Evolutionary conservation across 2,113 vertebrate genomes (phyloP), one percentile per base, ranked within the genome.

Genomic region (Boleophthalmus pectinirostris): DNA sequence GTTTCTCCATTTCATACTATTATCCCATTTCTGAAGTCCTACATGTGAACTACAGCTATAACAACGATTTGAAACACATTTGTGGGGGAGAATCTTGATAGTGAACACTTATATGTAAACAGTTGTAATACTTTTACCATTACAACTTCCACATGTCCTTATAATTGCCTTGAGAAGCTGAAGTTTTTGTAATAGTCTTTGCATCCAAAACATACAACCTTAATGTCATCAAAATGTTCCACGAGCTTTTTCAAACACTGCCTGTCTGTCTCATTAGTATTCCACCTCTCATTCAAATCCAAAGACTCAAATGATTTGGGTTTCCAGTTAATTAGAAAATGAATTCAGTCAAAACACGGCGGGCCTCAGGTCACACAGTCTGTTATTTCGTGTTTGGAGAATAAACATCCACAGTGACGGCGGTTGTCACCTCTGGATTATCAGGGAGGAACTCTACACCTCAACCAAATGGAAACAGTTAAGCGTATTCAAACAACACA

Each of bases 271-370:
- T 66, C 67, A 82, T 83, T 84, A 81, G 33, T 71, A 81, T 87
- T 81, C 74, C 64, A 33, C 49, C 73, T 73, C 43, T 70, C 74
- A 78, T 70, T 80, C 72, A 75, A 80, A 81, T 77, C 63, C 61
- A 54, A 56, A 77, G 75, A 21, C 33, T 73, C 65, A 84, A 75
- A 84, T 83, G 68, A 67, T 82, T 81, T 79, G 66, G 63, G n/a
- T 73, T 82, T 75, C 29, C 66, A 68, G 60, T 82, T 88, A 85
- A 86, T 90, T 78, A 80, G 73, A 84, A 82, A 81, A 81, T 71
- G 68, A 83, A 85, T 79, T 86, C 49, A 84, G 66, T 83, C 71
- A 82, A 69, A 84, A 82, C 81, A 82, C 69, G 68, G 47, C 21
- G 38, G 74, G 70, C 85, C 85, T 8, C 60, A 49, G 85, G 78